phyloP scores from a whole-genome alignment of 2,797 vertebrate species.

The Rhinoraja longicauda region DNA sequence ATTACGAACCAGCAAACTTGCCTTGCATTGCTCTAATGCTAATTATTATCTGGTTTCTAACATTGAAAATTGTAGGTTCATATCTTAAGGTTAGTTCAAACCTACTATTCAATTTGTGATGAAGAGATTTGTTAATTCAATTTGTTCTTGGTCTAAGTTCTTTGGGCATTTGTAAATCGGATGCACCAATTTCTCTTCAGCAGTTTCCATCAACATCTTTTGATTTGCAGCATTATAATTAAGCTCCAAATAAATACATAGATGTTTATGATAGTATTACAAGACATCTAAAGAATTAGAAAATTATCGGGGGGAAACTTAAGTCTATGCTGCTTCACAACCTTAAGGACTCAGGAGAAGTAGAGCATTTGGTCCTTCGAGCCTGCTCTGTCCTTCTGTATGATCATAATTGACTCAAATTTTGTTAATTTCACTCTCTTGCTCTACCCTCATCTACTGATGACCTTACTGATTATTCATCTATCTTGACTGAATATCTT shows the following conservation, averaged over 20 bases:
- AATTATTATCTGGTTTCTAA: too few relatives aligned
- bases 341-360: too few relatives aligned
- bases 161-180: not conserved
- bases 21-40: not conserved
- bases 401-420: too few relatives aligned
- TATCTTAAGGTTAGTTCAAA: not conserved
- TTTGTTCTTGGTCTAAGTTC: not conserved
- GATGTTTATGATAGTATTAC: not conserved
- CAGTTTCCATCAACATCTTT: not conserved
- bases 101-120: not conserved
- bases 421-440: too few relatives aligned
- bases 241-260: not conserved
- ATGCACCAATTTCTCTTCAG: not conserved
- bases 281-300: not conserved
- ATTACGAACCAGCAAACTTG: not conserved
- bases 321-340: not conserved
- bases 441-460: too few relatives aligned
- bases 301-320: not conserved
- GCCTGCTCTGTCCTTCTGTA: too few relatives aligned
- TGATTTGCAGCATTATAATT: not conserved
- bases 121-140: not conserved
- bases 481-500: too few relatives aligned
- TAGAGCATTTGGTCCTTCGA: too few relatives aligned
- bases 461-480: too few relatives aligned
- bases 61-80: not conserved